These are phyloP conservation scores for Gavia stellata DNA, from an alignment of 2,113 vertebrate genomes.

Conservation along the genomic window DNA sequence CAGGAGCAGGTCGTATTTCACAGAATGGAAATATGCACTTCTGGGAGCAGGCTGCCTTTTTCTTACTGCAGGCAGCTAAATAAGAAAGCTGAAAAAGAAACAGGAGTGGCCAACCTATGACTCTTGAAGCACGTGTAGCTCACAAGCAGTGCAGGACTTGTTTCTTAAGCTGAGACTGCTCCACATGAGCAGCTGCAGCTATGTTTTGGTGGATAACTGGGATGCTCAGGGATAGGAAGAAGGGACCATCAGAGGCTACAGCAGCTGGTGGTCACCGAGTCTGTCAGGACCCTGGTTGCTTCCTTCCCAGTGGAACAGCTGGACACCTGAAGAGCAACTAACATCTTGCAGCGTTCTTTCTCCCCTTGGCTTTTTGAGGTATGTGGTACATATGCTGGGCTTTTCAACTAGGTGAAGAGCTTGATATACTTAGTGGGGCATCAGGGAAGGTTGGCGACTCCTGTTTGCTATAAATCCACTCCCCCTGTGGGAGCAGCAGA, in stretches of 20 bases:
- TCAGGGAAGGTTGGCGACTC: not conserved
- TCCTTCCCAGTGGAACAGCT: not conserved
- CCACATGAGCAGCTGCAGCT: not conserved
- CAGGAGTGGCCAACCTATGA: not conserved
- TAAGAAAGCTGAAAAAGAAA: conserved; percentile 55
- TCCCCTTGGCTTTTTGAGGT: not conserved
- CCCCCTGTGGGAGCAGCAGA: not conserved
- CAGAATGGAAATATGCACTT: not conserved
- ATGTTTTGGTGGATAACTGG: not conserved
- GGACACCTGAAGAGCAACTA: not conserved
- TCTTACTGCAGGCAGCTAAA: conserved; percentile 13
- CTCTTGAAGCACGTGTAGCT: not conserved
- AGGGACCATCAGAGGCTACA: not conserved
- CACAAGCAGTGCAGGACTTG: not conserved
- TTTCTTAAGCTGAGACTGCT: not conserved
- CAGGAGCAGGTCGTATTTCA: not conserved
- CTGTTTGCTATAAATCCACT: not conserved
- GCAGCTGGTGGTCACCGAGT: not conserved
- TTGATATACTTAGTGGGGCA: not conserved
- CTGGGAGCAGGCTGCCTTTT: not conserved
- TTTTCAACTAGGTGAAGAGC: not conserved
- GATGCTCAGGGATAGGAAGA: not conserved
- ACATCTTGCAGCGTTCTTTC: not conserved
- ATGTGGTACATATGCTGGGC: fast-evolving
- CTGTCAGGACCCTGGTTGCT: not conserved